phyloP scores from a whole-genome alignment of 1,140 invertebrate species.

The Drosophila sturtevanti region DNA sequence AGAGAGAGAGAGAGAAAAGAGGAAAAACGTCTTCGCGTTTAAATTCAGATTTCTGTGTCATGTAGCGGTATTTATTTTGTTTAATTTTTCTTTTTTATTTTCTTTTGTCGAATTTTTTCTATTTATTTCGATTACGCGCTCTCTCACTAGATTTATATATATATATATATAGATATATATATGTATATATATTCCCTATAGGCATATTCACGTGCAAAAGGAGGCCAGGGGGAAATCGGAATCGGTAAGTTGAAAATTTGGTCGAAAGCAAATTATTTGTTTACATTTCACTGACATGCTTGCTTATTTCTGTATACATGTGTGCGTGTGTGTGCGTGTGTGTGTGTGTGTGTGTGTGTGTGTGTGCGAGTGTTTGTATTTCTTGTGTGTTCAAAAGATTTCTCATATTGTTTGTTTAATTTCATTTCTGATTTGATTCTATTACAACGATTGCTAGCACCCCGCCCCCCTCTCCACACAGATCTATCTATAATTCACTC shows the following conservation, averaged over 20 bases:
- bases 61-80: conserved; percentile 35
- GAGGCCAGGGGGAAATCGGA: conserved; percentile 51
- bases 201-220: conserved; percentile 13
- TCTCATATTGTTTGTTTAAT: conserved; percentile 4
- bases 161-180: conserved; percentile 12
- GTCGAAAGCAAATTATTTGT: conserved; percentile 59
- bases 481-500: background rate
- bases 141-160: background rate
- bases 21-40: background rate
- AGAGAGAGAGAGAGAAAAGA: background rate
- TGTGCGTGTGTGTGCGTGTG: background rate
- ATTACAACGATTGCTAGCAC: background rate
- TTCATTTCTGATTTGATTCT: background rate
- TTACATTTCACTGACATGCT: conserved; percentile 54
- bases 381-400: conserved; percentile 1
- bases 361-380: conserved; percentile 2
- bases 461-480: background rate
- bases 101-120: conserved; percentile 12
- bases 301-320: background rate
- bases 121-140: background rate
- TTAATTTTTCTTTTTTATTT: conserved; percentile 15
- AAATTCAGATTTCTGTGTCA: conserved; percentile 35
- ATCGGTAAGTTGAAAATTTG: conserved; percentile 61
- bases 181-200: conserved; percentile 14
- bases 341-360: background rate